These are phyloP conservation scores for Erebia aethiops DNA, from an alignment of 2,888 invertebrate genomes.

Conservation along the genomic window DNA sequence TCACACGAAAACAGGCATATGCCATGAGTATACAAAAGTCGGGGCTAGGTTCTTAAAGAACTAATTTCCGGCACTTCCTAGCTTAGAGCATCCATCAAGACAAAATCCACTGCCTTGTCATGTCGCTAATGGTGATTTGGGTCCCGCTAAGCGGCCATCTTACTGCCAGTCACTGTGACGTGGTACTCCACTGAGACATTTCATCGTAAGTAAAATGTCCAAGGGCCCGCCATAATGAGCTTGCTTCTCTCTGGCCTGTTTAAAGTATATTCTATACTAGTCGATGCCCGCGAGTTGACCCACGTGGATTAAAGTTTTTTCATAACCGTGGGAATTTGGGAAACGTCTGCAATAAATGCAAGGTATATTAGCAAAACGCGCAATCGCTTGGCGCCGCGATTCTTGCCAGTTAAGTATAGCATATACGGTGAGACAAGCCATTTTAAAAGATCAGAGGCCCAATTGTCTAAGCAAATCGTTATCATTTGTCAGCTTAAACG, in stretches of 20 bases:
- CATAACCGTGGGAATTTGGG: too few species aligned
- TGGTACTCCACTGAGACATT: conserved; percentile 5
- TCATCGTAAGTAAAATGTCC: conserved; percentile 4
- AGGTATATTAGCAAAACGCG: too few species aligned
- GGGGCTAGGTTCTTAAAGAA: conserved; percentile 25
- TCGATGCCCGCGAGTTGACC: too few species aligned
- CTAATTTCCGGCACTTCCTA: conserved; percentile 29
- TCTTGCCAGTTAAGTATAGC: too few species aligned
- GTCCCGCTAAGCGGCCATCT: conserved; percentile 20
- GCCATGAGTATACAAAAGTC: neutral
- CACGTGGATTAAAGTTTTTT: too few species aligned
- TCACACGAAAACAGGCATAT: too few species aligned
- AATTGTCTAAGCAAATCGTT: too few species aligned
- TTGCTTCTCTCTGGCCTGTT: neutral
- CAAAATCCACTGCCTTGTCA: conserved; percentile 30
- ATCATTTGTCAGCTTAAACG: too few species aligned
- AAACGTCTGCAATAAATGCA: too few species aligned
- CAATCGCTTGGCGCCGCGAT: too few species aligned
- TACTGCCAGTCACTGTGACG: conserved; percentile 28
- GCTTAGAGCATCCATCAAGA: conserved; percentile 30
- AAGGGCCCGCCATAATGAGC: neutral
- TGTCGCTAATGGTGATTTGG: conserved; percentile 31
- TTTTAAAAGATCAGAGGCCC: too few species aligned
- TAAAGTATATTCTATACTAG: neutral
- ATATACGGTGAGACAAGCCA: too few species aligned